Evolutionary conservation across 2,888 invertebrate genomes (phyloP).

Genomic region (Chloromyia formosa): DNA sequence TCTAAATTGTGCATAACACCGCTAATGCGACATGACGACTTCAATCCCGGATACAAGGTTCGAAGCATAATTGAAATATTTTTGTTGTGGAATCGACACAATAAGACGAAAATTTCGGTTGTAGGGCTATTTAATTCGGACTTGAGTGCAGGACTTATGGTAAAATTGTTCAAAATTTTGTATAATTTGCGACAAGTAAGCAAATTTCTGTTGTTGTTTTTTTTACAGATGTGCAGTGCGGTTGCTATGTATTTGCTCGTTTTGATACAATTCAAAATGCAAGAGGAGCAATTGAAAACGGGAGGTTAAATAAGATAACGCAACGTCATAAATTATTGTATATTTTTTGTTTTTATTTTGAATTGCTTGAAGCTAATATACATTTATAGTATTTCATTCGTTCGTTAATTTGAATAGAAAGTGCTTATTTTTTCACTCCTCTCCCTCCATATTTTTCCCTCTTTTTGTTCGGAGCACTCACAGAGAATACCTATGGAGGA

Average conservation of each 20-base stretch:
- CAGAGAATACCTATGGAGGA: no score
- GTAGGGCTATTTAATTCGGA: conserved; percentile 29
- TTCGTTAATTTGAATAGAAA: no score
- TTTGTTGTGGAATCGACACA: conserved; percentile 36
- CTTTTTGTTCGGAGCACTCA: no score
- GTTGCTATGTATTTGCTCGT: conserved; percentile 35
- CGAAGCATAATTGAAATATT: conserved; percentile 5
- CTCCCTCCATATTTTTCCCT: no score
- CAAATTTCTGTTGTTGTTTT: background rate
- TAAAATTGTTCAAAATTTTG: no score
- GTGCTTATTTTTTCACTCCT: no score
- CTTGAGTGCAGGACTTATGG: conserved; percentile 22
- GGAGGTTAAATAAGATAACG: background rate
- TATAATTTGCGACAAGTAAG: no score
- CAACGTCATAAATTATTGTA: no score
- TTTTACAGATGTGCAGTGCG: conserved; percentile 34
- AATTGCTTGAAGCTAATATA: no score
- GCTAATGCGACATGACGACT: background rate
- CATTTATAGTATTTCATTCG: no score
- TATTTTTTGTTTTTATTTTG: no score
- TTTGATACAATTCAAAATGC: conserved; percentile 44
- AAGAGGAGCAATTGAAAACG: conserved; percentile 23
- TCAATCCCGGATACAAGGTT: background rate
- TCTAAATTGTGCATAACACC: background rate
- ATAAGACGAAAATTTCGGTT: conserved; percentile 23